A percentile compares a stretch with the other conserved stretches of the same genome.
phyloP scores from a whole-genome alignment of 2,113 vertebrate genomes.

The Sander lucioperca region DNA sequence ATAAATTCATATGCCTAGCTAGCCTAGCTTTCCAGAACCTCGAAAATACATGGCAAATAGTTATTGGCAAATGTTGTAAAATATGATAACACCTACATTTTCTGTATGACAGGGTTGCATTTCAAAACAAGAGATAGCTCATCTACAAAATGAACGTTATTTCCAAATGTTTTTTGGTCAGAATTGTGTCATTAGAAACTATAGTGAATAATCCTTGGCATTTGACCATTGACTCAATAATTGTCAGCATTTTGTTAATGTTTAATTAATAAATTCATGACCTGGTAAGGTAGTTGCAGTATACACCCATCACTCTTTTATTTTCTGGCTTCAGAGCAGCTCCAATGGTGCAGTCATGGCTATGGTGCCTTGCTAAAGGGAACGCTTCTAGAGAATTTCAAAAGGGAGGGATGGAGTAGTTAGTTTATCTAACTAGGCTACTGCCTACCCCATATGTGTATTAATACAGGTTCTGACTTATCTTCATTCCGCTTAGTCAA shows the following conservation, averaged over 20 bases:
- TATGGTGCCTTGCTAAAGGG: slow-evolving; percentile 4
- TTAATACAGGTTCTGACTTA: slow-evolving; percentile 7
- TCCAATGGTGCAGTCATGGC: neutral
- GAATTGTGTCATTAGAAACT: neutral
- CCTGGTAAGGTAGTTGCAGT: neutral
- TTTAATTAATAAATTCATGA: neutral
- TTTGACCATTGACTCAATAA: neutral
- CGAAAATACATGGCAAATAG: neutral
- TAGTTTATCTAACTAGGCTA: neutral
- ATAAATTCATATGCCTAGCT: neutral
- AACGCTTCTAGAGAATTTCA: neutral
- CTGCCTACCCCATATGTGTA: neutral
- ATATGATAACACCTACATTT: neutral
- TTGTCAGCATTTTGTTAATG: neutral
- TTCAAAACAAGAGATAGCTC: neutral
- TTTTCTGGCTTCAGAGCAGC: slow-evolving; percentile 5
- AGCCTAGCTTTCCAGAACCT: neutral
- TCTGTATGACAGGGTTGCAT: neutral
- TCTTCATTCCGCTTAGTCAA: slow-evolving; percentile 36
- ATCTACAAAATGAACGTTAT: neutral
- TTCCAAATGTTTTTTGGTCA: neutral
- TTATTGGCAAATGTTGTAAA: neutral
- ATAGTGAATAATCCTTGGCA: neutral
- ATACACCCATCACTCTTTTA: neutral
- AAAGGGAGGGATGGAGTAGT: neutral